phyloP scores from a whole-genome alignment of 2,888 invertebrate species.

The Lordiphosa andalusiaca region DNA sequence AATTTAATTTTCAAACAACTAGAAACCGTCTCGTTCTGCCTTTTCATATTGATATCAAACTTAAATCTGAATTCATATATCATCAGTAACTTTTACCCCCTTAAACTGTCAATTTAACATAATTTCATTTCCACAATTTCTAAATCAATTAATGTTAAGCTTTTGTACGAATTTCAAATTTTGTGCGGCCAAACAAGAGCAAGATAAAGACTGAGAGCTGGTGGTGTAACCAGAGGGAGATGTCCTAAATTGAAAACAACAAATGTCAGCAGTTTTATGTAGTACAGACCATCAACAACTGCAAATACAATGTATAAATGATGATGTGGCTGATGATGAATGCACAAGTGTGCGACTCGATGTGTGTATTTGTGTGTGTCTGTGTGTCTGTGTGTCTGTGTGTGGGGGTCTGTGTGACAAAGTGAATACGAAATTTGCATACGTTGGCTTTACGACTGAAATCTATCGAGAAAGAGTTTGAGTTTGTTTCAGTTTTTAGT shows the following conservation, averaged over 20 bases:
- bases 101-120: conserved; percentile 52
- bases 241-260: conserved; percentile 63
- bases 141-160: conserved; percentile 60
- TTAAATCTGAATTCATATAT: conserved; percentile 9
- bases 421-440: conserved; percentile 72
- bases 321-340: conserved; percentile 70
- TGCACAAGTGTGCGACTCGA: conserved; percentile 40
- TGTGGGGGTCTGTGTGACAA: conserved; percentile 38
- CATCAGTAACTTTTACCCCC: conserved; percentile 13
- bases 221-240: background rate
- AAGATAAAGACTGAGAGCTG: background rate
- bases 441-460: conserved; percentile 66
- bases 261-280: conserved; percentile 70
- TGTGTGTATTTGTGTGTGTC: conserved; percentile 8
- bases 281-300: conserved; percentile 42
- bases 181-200: background rate
- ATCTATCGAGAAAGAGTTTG: conserved; percentile 35
- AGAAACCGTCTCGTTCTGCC: too few relatives aligned
- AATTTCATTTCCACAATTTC: conserved; percentile 51
- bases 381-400: conserved; percentile 6
- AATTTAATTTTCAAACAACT: too few relatives aligned
- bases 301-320: conserved; percentile 72
- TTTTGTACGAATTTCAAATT: conserved; percentile 22
- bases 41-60: background rate
- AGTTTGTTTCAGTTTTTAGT: conserved; percentile 19